Evolutionary conservation across 2,888 invertebrate genomes (phyloP), one percentile per base, ranked within the genome.

Genomic region (Dioctria rufipes): DNA sequence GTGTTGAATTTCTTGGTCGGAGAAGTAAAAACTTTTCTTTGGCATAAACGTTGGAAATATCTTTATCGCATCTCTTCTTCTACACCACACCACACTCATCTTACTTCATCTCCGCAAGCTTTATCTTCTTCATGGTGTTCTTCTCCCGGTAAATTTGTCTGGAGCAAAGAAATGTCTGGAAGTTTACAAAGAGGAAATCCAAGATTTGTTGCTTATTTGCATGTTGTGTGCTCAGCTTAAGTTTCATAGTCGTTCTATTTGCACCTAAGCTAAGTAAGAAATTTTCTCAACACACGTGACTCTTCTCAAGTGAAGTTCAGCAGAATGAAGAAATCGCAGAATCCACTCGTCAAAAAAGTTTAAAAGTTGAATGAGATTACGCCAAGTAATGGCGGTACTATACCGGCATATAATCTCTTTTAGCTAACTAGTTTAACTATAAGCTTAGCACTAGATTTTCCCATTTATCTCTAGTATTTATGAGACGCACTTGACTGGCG

Each of bases 201-300:
- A 75, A 75, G 73, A 60, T 75, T 75, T 75, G 73, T 75, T 75
- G 60, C 73, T 60, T 75, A 75, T 75, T 75, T 60, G 73, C 73
- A 75, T 75, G 58, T 75, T 75, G 60, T 75, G 73, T 75, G 73
- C 73, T 75, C 73, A 60, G 73, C 60, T 75, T 60, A 75, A 75
- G 73, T 75, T 75, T 43, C 54, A 75, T 43, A 75, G 73, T 60
- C 60, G 73, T 60, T 69, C 69, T 69, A 69, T 69, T 69, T 69
- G 51, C 69, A 69, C 69, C 69, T 69, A 69, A 69, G 2, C 25
- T 25, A 25, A 25, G 51, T 51, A 69, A 43, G 69, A 51, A 69
- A 69, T 51, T 69, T 69, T 69, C 11, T 51, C 37, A 51, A 39
- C 69, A 69, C 69, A 69, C 69, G 69, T 69, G 51, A 69, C 37